Evolutionary conservation across 2,888 invertebrate species (phyloP).

Genomic region (Hololepta plana): DNA sequence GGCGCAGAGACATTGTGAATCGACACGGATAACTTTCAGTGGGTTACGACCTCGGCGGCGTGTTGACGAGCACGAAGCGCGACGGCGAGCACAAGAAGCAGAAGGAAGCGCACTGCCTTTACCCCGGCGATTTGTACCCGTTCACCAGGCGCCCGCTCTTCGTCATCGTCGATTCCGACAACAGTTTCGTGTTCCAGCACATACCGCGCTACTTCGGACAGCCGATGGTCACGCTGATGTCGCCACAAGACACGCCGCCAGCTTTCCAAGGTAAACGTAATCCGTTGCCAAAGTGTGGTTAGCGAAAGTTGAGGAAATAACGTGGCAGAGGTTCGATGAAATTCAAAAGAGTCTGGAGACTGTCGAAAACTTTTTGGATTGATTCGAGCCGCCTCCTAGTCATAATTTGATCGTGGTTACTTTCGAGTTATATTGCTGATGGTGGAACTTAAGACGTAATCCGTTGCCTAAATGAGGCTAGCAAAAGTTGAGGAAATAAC

Average conservation of each 20-base stretch:
- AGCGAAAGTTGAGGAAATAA: too few relatives aligned
- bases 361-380: too few relatives aligned
- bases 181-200: constrained; percentile 81
- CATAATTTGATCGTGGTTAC: too few relatives aligned
- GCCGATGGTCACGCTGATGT: constrained; percentile 83
- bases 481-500: too few relatives aligned
- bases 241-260: constrained; percentile 76
- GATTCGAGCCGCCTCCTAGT: too few relatives aligned
- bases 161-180: constrained; percentile 88
- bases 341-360: too few relatives aligned
- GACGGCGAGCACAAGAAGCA: constrained; percentile 40
- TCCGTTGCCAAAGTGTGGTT: too few relatives aligned
- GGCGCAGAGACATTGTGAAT: not conserved
- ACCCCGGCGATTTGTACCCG: constrained; percentile 86
- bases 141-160: constrained; percentile 86
- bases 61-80: constrained; percentile 71
- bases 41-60: constrained; percentile 84
- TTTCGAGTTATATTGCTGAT: too few relatives aligned
- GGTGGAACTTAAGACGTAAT: too few relatives aligned
- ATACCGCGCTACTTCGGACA: constrained; percentile 83
- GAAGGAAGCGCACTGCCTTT: constrained; percentile 63
- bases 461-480: too few relatives aligned
- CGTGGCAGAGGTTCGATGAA: too few relatives aligned
- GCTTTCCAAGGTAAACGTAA: constrained; percentile 74
- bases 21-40: constrained; percentile 30